Conservation (phyloP, 2,888 invertebrate genomes). For the Galeruca laticollis region DNA sequence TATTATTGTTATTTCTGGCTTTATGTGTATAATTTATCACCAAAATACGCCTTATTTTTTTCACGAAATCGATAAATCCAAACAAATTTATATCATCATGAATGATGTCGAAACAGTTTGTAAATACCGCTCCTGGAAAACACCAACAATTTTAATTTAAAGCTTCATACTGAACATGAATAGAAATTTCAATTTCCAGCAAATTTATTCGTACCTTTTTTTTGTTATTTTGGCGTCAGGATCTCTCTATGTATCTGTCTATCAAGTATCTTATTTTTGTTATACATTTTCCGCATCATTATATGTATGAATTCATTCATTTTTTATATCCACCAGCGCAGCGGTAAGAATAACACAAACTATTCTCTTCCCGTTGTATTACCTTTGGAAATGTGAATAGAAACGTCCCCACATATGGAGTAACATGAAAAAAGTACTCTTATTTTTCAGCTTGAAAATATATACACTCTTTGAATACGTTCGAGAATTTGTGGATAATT, state of each 20-base stretch:
- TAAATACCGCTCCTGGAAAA: too few species aligned
- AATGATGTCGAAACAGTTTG: too few species aligned
- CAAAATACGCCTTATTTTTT: too few species aligned
- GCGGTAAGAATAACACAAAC: background rate
- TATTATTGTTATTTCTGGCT: too few species aligned
- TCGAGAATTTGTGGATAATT: background rate
- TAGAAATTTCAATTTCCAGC: too few species aligned
- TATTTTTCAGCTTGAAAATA: background rate
- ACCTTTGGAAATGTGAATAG: slow-evolving; percentile 12
- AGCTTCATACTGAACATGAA: too few species aligned
- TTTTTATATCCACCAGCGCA: slow-evolving; percentile 1
- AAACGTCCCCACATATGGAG: background rate
- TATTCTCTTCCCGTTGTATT: background rate
- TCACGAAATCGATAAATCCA: too few species aligned
- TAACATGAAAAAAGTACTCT: slow-evolving; percentile 6
- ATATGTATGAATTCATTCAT: background rate
- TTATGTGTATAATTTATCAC: too few species aligned
- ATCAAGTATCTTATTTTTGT: background rate
- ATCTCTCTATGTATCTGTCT: background rate
- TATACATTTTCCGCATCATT: background rate
- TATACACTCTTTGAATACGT: background rate
- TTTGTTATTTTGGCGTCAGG: too few species aligned
- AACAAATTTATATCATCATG: too few species aligned
- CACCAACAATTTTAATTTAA: too few species aligned
- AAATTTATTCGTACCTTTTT: too few species aligned